These are phyloP conservation scores for Nectonema munidae DNA, from an alignment of 2,888 invertebrate genomes.

Conservation along the genomic window DNA sequence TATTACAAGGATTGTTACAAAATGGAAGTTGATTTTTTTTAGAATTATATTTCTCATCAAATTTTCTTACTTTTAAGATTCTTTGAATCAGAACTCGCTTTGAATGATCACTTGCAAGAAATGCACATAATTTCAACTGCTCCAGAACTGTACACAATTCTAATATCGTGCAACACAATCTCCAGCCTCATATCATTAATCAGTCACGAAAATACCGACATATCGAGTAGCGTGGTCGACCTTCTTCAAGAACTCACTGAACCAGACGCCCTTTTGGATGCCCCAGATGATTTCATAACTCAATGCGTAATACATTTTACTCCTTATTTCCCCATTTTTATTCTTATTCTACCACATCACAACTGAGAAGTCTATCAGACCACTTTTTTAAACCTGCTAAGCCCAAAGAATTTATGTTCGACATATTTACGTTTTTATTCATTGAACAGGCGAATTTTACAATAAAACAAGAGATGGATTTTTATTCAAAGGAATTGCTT, in stretches of 20 bases:
- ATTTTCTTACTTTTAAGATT: not conserved
- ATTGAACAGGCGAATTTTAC: no score
- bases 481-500: no score
- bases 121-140: conserved; percentile 71
- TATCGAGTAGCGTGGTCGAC: conserved; percentile 43
- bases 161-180: conserved; percentile 56
- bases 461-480: no score
- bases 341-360: no score
- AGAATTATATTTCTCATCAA: not conserved
- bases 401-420: no score
- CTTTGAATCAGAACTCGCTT: conserved; percentile 11
- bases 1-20: no score
- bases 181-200: conserved; percentile 61
- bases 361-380: no score
- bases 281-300: conserved; percentile 30
- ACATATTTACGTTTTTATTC: no score
- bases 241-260: conserved; percentile 51
- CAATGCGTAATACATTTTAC: no score
- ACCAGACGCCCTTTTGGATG: conserved; percentile 70
- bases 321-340: no score
- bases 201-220: conserved; percentile 76
- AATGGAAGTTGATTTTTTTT: no score
- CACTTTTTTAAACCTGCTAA: no score
- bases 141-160: conserved; percentile 60
- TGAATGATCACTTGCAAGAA: conserved; percentile 29